Percentiles rank a stretch among this genome's conserved stretches.
Conservation (phyloP, 2,797 vertebrate species). For the Capromys pilorides region DNA sequence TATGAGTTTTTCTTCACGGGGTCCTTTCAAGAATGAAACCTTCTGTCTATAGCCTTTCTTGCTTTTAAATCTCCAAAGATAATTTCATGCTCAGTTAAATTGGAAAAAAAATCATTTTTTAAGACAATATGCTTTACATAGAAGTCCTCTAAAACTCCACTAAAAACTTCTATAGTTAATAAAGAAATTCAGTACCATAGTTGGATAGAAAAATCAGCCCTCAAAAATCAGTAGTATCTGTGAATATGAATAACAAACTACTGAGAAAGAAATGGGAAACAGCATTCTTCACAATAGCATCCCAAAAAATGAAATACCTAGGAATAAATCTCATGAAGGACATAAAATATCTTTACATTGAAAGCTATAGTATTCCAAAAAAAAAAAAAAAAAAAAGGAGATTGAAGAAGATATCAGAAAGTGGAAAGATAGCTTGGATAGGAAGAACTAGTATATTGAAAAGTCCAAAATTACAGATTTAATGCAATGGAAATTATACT, state of each 20-base stretch:
- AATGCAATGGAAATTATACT: neutral
- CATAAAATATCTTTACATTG: neutral
- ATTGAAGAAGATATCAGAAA: neutral
- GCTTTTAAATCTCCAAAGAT: constrained; percentile 81
- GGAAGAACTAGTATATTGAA: neutral
- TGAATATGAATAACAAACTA: neutral
- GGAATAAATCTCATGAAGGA: neutral
- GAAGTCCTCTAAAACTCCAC: neutral
- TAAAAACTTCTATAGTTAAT: neutral
- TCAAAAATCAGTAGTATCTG: neutral
- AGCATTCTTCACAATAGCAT: neutral
- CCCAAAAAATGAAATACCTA: neutral
- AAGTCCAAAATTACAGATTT: neutral
- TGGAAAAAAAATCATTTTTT: neutral
- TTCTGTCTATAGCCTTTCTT: constrained; percentile 50
- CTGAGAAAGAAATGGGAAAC: neutral
- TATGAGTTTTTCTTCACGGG: neutral
- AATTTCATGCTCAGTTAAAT: constrained; percentile 84
- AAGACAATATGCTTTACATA: neutral
- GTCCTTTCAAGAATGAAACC: neutral
- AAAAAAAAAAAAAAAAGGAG: neutral
- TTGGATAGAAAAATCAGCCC: neutral
- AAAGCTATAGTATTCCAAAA: neutral
- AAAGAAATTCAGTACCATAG: neutral
- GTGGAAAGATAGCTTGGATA: neutral